Base-by-base conservation (phyloP, 2,888 invertebrate species). In the Pterobdella sp. region DNA sequence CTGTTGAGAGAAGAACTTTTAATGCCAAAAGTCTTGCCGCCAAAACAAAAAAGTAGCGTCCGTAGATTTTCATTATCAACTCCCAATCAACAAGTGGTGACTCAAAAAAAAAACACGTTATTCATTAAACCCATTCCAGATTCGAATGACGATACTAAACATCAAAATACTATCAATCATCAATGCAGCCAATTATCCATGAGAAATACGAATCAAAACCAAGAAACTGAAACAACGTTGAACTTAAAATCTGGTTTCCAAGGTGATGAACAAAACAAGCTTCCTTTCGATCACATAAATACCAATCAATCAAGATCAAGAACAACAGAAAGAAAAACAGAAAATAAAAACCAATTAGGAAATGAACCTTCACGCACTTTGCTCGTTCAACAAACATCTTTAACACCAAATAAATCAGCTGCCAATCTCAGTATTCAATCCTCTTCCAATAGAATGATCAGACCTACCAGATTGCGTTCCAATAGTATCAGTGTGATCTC, bases 401-500 rank as follows among this genome's bases (percentile, higher is more conserved):
- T 56, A 3, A 56, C 60, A 3, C 60, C 60, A 7, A 56, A 22
- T 26, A 56, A 26, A 22, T 56, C 60, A 3, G 18, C n/a, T 3
- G 26, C 4, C 60, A 22, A 56, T 4, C 60, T 56, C 60, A 56
- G 26, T n/a, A 56, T 56, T 22, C 60, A 56, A 56, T 22, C 60
- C 26, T 56, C 60, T 26, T 56, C 60, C 10, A 56, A 56, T 3
- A 56, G 26, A 26, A 4, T 3, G n/a, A 56, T 56, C 60, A 7
- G 26, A 22, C 60, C 60, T 4, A 56, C 35, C 35, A 71, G 71
- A 35, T 4, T 37, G 22, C 32, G 71, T 18, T 71, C 71, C 1
- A 71, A 71, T 29, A 71, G 71, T 63, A 35, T 71, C n/a, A 71
- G 71, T 71, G 60, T 71, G 26, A 34, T 71, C 36, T 60, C 71